Base-by-base conservation (phyloP, 2,888 invertebrate species). In the Neuroscelio doddi region DNA sequence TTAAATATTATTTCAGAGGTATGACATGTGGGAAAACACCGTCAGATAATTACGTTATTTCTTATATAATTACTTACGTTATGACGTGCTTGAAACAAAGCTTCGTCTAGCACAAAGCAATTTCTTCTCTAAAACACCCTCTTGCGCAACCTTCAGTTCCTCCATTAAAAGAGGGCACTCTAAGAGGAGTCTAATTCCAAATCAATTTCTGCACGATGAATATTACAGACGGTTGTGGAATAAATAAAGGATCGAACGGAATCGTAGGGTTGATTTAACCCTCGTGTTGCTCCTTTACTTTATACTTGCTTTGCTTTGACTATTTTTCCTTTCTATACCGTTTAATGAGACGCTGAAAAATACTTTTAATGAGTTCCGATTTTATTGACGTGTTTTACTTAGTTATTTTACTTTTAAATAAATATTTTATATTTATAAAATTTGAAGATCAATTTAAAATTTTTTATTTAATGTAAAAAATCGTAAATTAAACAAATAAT, bases 201-300 rank as follows among this genome's bases (percentile, higher is more conserved):
- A 82, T 83, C 82, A 80, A 83, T 82, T 83, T 81, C 78, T 77
- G 63, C 65, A 59, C 74, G 78, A 81, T 82, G 82, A 82, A 82
- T 83, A 83, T 82, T 81, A 77, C 79, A 82, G 73, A 70, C 72
- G 69, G 66, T 57, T 69, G 68, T 74, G 71, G 74, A 78, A 80
- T 81, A 80, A 81, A 80, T 80, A 80, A 81, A 76, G 74, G 72
- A 77, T 76, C 75, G 74, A 64, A 62, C 41, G 59, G 45, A 68
- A 63, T 59, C 52, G 55, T 36, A 42, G 59, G 47, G 51, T 52
- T 57, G 64, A 71, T 56, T 64, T 66, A 62, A 61, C 66, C 71
- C 71, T 68, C 63, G 49, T 45, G 63, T 55, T 64, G 42, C 53
- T 69, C 56, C 50, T 58, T 51, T 62, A 57, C 58, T 36, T 42